Percentiles rank a stretch among this genome's conserved stretches.
Conservation (phyloP, 1,140 invertebrate genomes). For the Macrobrachium nipponense region DNA sequence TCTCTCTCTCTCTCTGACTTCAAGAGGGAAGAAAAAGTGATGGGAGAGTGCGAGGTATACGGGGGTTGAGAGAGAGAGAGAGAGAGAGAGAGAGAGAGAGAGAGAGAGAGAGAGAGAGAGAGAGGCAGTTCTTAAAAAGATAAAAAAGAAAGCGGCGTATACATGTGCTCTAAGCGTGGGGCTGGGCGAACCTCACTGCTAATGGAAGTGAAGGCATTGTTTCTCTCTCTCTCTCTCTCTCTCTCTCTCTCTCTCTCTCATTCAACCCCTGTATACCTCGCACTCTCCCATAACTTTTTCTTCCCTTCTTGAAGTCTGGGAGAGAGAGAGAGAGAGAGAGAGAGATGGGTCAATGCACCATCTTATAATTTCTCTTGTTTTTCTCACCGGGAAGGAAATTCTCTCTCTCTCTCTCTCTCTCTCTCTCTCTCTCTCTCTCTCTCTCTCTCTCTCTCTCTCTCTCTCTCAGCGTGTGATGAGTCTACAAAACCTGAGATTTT, state of each 20-base stretch:
- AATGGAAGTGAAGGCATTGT: too few species aligned
- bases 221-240: too few species aligned
- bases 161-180: background rate
- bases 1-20: too few species aligned
- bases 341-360: background rate
- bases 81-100: background rate
- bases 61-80: background rate
- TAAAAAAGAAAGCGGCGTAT: background rate
- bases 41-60: too few species aligned
- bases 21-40: too few species aligned
- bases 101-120: background rate
- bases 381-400: background rate
- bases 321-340: slow-evolving; percentile 1
- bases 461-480: too few species aligned
- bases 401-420: slow-evolving; percentile 22
- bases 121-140: background rate
- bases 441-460: too few species aligned
- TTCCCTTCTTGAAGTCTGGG: too few species aligned
- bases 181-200: background rate
- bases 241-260: too few species aligned
- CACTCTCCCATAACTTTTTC: too few species aligned
- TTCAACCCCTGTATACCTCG: too few species aligned
- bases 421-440: background rate
- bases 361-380: background rate
- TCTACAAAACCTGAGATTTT: too few species aligned